phyloP scores from a whole-genome alignment of 2,888 invertebrate species.

The Acronicta alni region DNA sequence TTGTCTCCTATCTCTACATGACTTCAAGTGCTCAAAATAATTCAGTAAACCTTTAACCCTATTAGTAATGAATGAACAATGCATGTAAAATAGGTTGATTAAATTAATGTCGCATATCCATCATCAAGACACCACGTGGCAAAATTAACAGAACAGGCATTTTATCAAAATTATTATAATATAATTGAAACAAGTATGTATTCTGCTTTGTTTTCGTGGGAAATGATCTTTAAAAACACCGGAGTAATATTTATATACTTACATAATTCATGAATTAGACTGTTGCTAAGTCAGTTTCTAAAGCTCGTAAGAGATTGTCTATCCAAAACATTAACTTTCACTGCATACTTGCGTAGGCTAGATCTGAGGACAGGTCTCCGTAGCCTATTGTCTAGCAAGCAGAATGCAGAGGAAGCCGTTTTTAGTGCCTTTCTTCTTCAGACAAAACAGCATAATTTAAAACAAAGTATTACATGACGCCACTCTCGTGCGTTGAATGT shows the following conservation, averaged over 20 bases:
- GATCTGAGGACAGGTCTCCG: slow-evolving; percentile 6
- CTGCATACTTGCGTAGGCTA: slow-evolving; percentile 2
- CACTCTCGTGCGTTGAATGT: not conserved
- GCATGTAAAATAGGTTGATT: slow-evolving; percentile 1
- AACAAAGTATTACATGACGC: not conserved
- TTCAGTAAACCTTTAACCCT: too few species aligned
- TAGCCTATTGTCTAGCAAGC: slow-evolving; percentile 23
- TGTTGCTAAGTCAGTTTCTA: slow-evolving; percentile 13
- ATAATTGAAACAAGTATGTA: too few species aligned
- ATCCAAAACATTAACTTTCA: slow-evolving; percentile 7
- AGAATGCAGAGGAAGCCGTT: slow-evolving; percentile 16
- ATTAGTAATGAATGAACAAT: too few species aligned
- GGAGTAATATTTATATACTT: slow-evolving; percentile 11
- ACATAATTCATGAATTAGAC: slow-evolving; percentile 1
- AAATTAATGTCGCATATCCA: not conserved
- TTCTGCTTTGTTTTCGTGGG: slow-evolving; percentile 4
- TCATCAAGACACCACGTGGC: slow-evolving; percentile 10
- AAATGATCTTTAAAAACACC: slow-evolving; percentile 17
- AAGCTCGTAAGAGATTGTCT: slow-evolving; percentile 15
- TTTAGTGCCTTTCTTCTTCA: slow-evolving; percentile 13
- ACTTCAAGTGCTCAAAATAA: too few species aligned
- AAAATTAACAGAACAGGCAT: not conserved
- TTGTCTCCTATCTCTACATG: too few species aligned
- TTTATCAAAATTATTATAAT: too few species aligned
- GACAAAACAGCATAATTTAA: slow-evolving; percentile 8